Evolutionary conservation across 2,797 vertebrate species (phyloP).

Genomic region (Silurus aristotelis): DNA sequence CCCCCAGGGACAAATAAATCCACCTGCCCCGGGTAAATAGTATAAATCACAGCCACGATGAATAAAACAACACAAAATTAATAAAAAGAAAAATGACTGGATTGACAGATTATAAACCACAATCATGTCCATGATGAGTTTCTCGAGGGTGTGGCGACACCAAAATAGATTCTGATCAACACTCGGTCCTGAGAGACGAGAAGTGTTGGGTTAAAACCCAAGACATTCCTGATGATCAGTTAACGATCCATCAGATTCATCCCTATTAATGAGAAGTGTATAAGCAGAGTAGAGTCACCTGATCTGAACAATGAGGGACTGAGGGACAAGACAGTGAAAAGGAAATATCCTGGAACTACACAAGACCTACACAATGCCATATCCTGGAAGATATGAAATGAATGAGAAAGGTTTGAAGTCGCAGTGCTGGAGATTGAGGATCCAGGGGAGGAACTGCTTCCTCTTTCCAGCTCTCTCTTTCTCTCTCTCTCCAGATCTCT

Average conservation of each 20-base stretch:
- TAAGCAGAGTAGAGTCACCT: too few relatives aligned
- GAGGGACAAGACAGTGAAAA: not conserved
- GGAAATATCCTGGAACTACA: not conserved
- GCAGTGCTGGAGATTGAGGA: not conserved
- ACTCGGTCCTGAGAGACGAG: conserved; percentile 34
- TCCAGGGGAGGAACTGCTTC: not conserved
- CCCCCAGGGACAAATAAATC: too few relatives aligned
- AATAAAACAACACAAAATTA: too few relatives aligned
- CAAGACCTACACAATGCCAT: too few relatives aligned
- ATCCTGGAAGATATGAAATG: too few relatives aligned
- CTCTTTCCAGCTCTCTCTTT: too few relatives aligned
- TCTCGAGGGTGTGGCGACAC: conserved; percentile 63
- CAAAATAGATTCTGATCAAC: conserved; percentile 69
- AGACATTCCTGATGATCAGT: not conserved
- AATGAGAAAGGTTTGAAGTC: not conserved
- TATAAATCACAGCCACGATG: too few relatives aligned
- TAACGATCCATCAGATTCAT: not conserved
- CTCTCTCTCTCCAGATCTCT: too few relatives aligned
- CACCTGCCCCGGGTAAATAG: too few relatives aligned
- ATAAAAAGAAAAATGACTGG: too few relatives aligned
- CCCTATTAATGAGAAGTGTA: conserved; percentile 6
- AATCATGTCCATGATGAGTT: conserved; percentile 64
- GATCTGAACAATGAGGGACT: not conserved
- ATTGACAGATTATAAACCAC: too few relatives aligned
- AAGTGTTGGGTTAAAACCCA: conserved; percentile 16